Evolutionary conservation across 1,140 invertebrate genomes (phyloP).

Genomic region (Bilobella aurantiaca): DNA sequence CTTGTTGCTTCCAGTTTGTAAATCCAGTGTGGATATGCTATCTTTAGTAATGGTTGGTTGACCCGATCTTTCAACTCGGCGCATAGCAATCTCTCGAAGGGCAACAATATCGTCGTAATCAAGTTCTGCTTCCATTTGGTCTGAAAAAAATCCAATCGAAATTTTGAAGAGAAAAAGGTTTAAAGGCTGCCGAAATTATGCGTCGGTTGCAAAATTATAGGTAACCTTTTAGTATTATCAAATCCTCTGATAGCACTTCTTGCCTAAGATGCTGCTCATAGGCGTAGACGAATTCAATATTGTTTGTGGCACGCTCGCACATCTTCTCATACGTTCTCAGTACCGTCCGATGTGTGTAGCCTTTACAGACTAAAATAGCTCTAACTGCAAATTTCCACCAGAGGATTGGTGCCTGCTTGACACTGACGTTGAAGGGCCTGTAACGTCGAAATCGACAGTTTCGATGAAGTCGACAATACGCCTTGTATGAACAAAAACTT

Average conservation of each 20-base stretch:
- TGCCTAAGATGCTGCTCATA: constrained; percentile 41
- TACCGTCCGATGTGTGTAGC: constrained; percentile 41
- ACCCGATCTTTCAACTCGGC: constrained; percentile 38
- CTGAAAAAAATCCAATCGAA: constrained; percentile 37
- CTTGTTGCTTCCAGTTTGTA: no score
- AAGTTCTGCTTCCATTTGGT: constrained; percentile 61
- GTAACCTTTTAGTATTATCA: constrained; percentile 29
- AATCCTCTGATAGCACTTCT: constrained; percentile 31
- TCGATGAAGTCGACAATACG: constrained; percentile 50
- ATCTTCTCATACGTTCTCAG: constrained; percentile 50
- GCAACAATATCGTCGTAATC: constrained; percentile 65
- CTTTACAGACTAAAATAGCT: constrained; percentile 47
- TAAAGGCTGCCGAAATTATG: no score
- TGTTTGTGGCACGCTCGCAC: constrained; percentile 53
- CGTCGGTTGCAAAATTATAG: no score
- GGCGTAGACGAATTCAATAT: constrained; percentile 62
- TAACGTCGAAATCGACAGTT: constrained; percentile 45
- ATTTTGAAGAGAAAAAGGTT: no score
- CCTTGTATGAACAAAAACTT: constrained; percentile 40
- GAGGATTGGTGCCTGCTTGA: constrained; percentile 51
- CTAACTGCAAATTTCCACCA: constrained; percentile 89
- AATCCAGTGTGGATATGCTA: no score
- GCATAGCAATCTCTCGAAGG: constrained; percentile 59
- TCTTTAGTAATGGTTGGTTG: no score
- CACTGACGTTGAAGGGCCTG: constrained; percentile 43